A percentile compares a stretch with the other conserved stretches of the same genome.
Evolutionary conservation across 2,113 vertebrate species (phyloP).

Genomic region (Carettochelys insculpta): DNA sequence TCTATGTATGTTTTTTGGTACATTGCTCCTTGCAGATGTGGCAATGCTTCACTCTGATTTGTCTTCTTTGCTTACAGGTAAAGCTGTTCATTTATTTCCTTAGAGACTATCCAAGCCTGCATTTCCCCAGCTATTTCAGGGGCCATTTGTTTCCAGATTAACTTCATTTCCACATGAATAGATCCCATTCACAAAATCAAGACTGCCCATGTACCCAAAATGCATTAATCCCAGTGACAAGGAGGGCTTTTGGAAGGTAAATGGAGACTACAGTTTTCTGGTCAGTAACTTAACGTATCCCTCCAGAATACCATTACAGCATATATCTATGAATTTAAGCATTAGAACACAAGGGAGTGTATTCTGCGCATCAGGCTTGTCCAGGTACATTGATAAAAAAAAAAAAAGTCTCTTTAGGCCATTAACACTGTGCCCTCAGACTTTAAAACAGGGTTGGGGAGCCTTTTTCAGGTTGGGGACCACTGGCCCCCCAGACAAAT

Average conservation of each 20-base stretch:
- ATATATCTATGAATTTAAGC: not conserved
- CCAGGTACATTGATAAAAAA: not conserved
- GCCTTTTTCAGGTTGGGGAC: too few relatives aligned
- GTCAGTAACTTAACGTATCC: not conserved
- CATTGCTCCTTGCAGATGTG: not conserved
- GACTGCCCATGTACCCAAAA: not conserved
- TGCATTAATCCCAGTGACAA: not conserved
- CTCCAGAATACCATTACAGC: not conserved
- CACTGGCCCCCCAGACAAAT: too few relatives aligned
- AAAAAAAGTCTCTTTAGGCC: not conserved
- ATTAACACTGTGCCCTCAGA: not conserved
- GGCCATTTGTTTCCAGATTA: not conserved
- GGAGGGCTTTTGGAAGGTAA: not conserved
- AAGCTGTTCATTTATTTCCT: not conserved
- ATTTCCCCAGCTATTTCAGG: constrained; percentile 3
- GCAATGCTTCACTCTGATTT: not conserved
- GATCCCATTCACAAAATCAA: not conserved
- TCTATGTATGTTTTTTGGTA: not conserved
- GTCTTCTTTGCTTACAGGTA: constrained; percentile 1
- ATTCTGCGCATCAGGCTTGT: not conserved
- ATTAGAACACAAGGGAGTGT: not conserved
- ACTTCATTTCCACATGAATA: constrained; percentile 1
- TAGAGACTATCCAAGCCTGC: not conserved
- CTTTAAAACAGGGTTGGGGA: too few relatives aligned
- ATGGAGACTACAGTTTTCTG: not conserved